Conservation (phyloP, 2,113 vertebrate genomes). For the Pongo pygmaeus region DNA sequence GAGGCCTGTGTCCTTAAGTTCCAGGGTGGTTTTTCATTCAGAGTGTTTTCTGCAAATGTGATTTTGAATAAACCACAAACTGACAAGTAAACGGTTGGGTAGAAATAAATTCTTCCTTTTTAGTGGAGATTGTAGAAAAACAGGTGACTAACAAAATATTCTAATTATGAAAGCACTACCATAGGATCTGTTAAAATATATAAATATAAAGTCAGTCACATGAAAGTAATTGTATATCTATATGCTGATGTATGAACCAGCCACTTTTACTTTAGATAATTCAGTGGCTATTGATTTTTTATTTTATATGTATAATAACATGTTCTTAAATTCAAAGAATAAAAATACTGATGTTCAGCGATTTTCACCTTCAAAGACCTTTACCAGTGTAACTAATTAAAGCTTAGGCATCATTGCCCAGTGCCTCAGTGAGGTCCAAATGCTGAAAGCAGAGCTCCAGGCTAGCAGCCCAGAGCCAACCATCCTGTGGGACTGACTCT, state of each 20-base stretch:
- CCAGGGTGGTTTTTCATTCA: background rate
- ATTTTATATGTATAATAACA: slow-evolving; percentile 65
- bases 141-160: slow-evolving; percentile 16
- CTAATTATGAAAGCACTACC: slow-evolving; percentile 23
- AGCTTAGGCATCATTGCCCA: background rate
- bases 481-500: background rate
- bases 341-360: slow-evolving; percentile 30
- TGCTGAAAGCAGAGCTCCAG: background rate
- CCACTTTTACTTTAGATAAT: slow-evolving; percentile 10
- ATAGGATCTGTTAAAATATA: slow-evolving; percentile 21
- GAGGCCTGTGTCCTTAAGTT: background rate
- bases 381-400: background rate
- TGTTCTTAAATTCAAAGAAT: slow-evolving; percentile 55
- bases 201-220: slow-evolving; percentile 33
- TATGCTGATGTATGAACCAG: slow-evolving; percentile 30
- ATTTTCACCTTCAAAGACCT: slow-evolving; percentile 43
- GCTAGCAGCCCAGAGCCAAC: background rate
- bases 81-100: background rate
- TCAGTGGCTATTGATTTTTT: slow-evolving; percentile 60
- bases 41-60: background rate
- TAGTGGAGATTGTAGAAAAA: background rate
- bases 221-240: slow-evolving; percentile 12
- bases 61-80: background rate
- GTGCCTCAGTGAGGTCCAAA: background rate
- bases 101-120: slow-evolving; percentile 45